Percentiles rank a stretch among this genome's conserved stretches.
These are phyloP conservation scores for Oceanodroma tethys DNA, from an alignment of 2,113 vertebrate genomes.

Conservation along the genomic window DNA sequence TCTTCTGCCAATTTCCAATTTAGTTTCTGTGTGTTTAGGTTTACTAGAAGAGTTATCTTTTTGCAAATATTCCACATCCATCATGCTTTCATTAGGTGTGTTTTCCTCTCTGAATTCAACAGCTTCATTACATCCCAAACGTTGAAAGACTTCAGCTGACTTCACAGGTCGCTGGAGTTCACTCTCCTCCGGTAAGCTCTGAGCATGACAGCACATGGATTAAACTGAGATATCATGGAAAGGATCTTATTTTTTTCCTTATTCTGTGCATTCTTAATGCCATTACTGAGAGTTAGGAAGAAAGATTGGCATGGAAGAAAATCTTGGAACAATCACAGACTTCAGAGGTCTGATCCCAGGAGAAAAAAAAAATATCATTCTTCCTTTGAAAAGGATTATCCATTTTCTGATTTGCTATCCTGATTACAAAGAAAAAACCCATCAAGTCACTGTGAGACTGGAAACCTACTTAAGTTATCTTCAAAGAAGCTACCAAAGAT, in stretches of 20 bases:
- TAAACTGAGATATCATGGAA: neutral
- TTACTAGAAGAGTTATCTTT: neutral
- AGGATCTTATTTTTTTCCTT: neutral
- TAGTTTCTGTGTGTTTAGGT: neutral
- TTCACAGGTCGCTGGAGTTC: slow-evolving; percentile 13
- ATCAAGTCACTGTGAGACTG: neutral
- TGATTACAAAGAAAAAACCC: neutral
- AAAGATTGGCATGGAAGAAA: neutral
- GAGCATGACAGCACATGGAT: slow-evolving; percentile 3
- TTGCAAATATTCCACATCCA: neutral
- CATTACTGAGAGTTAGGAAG: neutral
- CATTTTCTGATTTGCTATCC: neutral
- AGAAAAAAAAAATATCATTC: neutral
- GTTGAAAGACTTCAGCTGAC: neutral
- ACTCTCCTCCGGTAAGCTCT: slow-evolving; percentile 22
- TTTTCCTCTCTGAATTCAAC: neutral
- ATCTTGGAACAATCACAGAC: neutral
- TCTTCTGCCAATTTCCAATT: neutral
- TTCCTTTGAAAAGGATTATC: neutral
- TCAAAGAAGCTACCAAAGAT: neutral
- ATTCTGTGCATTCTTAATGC: neutral
- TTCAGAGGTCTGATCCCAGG: neutral
- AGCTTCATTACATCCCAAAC: neutral
- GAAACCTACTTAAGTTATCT: neutral
- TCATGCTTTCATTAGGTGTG: neutral